A percentile compares a stretch with the other conserved stretches of the same genome.
Evolutionary conservation across 1,140 invertebrate species (phyloP).

Genomic region (Drosophila rhopaloa): DNA sequence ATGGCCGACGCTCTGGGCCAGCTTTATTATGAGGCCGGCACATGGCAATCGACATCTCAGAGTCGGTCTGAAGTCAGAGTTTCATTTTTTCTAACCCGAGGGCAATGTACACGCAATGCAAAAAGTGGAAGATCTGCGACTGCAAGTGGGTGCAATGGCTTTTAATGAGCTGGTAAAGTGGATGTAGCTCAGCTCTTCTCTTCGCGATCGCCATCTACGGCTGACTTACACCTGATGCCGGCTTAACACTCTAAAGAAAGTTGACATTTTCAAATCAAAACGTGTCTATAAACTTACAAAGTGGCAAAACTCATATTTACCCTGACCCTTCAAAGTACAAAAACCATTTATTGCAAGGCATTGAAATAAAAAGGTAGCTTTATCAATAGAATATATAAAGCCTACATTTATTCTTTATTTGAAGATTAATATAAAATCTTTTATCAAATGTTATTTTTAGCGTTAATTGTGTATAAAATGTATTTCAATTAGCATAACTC

Average conservation of each 20-base stretch:
- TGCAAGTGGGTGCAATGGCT: conserved; percentile 69
- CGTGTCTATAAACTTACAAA: too few relatives aligned
- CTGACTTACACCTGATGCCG: conserved; percentile 36
- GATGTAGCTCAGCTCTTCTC: conserved; percentile 25
- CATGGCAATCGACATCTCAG: conserved; percentile 27
- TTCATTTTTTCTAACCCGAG: conserved; percentile 25
- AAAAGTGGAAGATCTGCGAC: conserved; percentile 20
- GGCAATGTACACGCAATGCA: conserved; percentile 69
- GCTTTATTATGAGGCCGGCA: conserved; percentile 18
- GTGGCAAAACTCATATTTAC: too few relatives aligned
- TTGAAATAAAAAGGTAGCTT: too few relatives aligned
- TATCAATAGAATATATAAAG: too few relatives aligned
- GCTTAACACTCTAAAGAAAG: conserved; percentile 16
- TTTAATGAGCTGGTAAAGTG: conserved; percentile 77
- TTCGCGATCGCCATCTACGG: conserved; percentile 27
- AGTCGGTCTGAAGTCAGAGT: background rate
- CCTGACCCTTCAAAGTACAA: too few relatives aligned
- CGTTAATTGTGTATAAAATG: background rate
- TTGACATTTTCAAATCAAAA: too few relatives aligned
- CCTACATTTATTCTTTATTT: too few relatives aligned
- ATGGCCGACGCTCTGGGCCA: conserved; percentile 56
- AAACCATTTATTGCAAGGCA: too few relatives aligned
- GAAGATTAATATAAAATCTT: background rate
- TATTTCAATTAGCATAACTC: background rate
- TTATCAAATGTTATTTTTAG: too few relatives aligned